Percentiles rank a stretch among this genome's conserved stretches.
These are phyloP conservation scores for Saguinus midas DNA, from an alignment of 2,113 vertebrate genomes.

Conservation along the genomic window DNA sequence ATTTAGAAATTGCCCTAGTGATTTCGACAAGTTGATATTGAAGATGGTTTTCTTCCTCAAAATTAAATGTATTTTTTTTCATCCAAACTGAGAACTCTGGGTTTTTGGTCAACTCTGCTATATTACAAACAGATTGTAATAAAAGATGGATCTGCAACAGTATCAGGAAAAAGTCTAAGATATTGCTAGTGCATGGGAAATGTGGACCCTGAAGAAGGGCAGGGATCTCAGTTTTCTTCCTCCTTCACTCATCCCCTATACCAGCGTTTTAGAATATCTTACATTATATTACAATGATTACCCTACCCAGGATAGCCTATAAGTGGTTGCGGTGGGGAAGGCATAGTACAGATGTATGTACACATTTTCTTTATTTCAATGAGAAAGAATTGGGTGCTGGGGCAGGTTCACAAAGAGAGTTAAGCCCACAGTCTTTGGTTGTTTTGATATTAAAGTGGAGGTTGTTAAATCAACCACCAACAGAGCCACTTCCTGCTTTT, in stretches of 20 bases:
- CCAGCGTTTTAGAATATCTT: background rate
- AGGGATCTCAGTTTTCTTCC: background rate
- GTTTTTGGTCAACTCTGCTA: background rate
- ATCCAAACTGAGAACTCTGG: background rate
- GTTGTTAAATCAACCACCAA: background rate
- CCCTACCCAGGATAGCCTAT: background rate
- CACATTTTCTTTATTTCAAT: background rate
- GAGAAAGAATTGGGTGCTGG: background rate
- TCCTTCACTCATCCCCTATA: background rate
- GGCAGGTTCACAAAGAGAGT: background rate
- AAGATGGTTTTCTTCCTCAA: conserved; percentile 28
- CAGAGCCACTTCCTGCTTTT: background rate
- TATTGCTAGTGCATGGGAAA: background rate
- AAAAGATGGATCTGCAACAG: background rate
- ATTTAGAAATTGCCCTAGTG: background rate
- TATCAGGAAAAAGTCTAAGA: background rate
- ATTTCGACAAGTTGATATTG: background rate
- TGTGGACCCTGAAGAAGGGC: too few relatives aligned
- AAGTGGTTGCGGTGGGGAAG: background rate
- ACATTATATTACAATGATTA: too few relatives aligned
- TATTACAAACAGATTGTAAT: background rate
- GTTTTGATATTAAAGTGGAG: background rate
- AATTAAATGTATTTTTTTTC: background rate
- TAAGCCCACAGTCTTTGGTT: background rate
- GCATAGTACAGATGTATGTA: background rate